Evolutionary conservation across 1,140 invertebrate species (phyloP), one percentile per base, ranked within the genome.

Genomic region (Drosophila kanapiae): DNA sequence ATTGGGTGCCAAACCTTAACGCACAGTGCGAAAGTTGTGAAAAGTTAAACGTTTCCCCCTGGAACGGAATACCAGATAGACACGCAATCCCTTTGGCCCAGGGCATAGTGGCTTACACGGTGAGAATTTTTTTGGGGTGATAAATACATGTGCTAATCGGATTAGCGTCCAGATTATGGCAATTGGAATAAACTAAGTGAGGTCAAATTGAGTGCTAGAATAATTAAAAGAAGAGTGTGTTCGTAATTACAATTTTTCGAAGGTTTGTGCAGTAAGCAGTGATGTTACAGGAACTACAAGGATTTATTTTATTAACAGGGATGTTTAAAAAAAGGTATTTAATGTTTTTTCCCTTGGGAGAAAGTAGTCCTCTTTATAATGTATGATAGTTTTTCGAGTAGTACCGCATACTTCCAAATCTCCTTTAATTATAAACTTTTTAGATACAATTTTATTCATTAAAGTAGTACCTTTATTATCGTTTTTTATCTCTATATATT

Each of bases 1-100:
- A 88, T 88, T 85, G 81, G 81, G 85, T 88, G 81, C 78, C 85
- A 90, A 88, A 84, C 48, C 67, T 27, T 60, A 77, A 68, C 75
- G 75, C 72, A 68, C 74, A 62, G 61, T 64, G 70, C 83, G 65
- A 77, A 78, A 74, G 81, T 90, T 88, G 78, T 81, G 70, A 88
- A 82, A 88, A 88, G 85, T 88, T 88, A 88, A 88, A 88, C 86
- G 86, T 48, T 80, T 16, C 45, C 65, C 70, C 48, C 48, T 33
- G 27, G 78, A 80, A 88, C 75, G 13, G 75, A 47, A 90, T 90
- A 64, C 58, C 43, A 45, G 40, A 37, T 67, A 63, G 75, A 74
- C 85, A 90, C 85, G 85, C 85, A 90, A 81, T 59, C 45, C 65
- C 45, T 29, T 16, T 14, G 31, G 40, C 16, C 47, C 38, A 4